A percentile compares a stretch with the other conserved stretches of the same genome.
phyloP scores from a whole-genome alignment of 2,888 invertebrate genomes.

The Osmoderma eremita region DNA sequence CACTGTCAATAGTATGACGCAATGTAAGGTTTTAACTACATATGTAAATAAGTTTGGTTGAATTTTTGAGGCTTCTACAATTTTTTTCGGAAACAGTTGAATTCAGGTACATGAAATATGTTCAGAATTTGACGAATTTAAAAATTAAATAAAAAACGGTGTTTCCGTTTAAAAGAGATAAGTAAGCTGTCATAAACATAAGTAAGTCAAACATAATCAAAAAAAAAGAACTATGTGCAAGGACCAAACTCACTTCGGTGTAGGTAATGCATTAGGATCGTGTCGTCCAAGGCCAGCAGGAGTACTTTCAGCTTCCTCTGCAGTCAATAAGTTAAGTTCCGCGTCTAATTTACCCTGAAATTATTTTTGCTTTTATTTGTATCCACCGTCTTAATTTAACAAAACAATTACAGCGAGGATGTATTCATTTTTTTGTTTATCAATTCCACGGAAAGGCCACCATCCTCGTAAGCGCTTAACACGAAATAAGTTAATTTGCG shows the following conservation, averaged over 20 bases:
- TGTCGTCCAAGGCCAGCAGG: constrained; percentile 75
- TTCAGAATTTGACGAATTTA: too few relatives aligned
- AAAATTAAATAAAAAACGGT: too few relatives aligned
- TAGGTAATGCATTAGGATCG: constrained; percentile 71
- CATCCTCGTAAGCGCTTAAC: constrained; percentile 70
- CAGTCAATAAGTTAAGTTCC: constrained; percentile 71
- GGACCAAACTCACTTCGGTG: constrained; percentile 68
- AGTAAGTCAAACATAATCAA: too few relatives aligned
- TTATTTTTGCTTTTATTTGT: neutral
- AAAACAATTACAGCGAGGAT: constrained; percentile 52
- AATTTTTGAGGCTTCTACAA: too few relatives aligned
- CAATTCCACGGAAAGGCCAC: constrained; percentile 71
- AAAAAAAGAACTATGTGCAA: neutral
- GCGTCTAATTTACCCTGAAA: constrained; percentile 76
- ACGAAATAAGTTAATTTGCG: constrained; percentile 73
- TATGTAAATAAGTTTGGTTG: too few relatives aligned
- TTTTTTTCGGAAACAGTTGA: too few relatives aligned
- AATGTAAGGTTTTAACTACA: too few relatives aligned
- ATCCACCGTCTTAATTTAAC: neutral
- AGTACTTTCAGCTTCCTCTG: constrained; percentile 68
- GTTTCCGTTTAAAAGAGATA: too few relatives aligned
- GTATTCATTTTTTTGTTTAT: constrained; percentile 51
- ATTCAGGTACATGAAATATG: neutral
- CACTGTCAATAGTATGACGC: too few relatives aligned
- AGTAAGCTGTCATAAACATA: too few relatives aligned